Evolutionary conservation across 2,888 invertebrate genomes (phyloP).

Genomic region (Patella depressa): DNA sequence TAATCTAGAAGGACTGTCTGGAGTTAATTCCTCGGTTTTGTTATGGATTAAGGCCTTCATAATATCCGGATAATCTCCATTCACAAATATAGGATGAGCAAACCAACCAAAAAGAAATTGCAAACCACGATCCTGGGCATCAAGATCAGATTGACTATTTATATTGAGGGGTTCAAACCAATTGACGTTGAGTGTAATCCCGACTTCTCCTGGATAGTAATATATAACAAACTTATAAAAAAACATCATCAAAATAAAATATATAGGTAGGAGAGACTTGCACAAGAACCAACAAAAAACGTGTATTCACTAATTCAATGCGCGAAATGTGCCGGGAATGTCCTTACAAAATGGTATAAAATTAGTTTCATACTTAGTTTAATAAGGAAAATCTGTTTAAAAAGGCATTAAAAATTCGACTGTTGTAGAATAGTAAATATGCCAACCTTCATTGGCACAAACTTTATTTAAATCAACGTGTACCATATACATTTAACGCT

Average conservation of each 20-base stretch:
- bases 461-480: too few relatives aligned
- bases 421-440: too few relatives aligned
- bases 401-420: too few relatives aligned
- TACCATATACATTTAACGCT: too few relatives aligned
- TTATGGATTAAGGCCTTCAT: conserved; percentile 46
- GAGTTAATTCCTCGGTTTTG: conserved; percentile 36
- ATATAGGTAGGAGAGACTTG: neutral
- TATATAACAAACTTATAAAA: neutral
- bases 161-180: conserved; percentile 50
- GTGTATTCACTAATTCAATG: too few relatives aligned
- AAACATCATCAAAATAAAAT: too few relatives aligned
- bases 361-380: too few relatives aligned
- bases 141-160: conserved; percentile 45
- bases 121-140: conserved; percentile 48
- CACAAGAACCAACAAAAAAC: neutral
- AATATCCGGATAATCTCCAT: conserved; percentile 73
- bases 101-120: conserved; percentile 61
- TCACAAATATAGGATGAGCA: conserved; percentile 60
- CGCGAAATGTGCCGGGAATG: too few relatives aligned
- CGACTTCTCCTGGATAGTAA: conserved; percentile 45
- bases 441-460: too few relatives aligned
- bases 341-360: too few relatives aligned
- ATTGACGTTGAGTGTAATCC: conserved; percentile 51
- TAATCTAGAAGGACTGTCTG: conserved; percentile 33
- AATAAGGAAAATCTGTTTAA: too few relatives aligned